phyloP scores from a whole-genome alignment of 2,113 vertebrate species.

The Eurypyga helias region DNA sequence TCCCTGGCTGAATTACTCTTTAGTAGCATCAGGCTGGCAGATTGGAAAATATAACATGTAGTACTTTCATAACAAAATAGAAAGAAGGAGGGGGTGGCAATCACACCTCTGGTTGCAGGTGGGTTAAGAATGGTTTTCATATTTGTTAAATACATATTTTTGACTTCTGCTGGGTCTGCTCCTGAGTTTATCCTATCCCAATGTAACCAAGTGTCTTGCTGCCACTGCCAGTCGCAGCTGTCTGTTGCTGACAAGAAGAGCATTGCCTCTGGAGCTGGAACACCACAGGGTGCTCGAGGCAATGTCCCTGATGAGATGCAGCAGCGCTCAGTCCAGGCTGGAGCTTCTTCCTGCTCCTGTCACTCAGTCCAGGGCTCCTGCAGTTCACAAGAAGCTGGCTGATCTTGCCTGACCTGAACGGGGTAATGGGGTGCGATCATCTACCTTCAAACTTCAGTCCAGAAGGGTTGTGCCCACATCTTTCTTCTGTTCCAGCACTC shows the following conservation, averaged over 20 bases:
- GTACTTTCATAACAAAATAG: neutral
- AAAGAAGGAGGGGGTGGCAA: neutral
- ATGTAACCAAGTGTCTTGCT: neutral
- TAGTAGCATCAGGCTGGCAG: neutral
- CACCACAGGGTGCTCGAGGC: conserved; percentile 44
- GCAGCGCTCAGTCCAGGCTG: neutral
- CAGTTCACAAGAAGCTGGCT: neutral
- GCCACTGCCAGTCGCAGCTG: conserved; percentile 31
- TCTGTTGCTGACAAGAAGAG: conserved; percentile 39
- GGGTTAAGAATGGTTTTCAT: neutral
- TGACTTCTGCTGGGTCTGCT: neutral
- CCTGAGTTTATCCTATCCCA: neutral
- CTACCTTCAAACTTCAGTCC: neutral
- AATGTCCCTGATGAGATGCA: conserved; percentile 1
- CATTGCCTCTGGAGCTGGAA: neutral
- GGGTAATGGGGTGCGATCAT: neutral
- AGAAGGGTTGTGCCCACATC: neutral
- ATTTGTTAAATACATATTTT: neutral
- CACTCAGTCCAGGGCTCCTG: neutral
- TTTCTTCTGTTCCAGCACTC: neutral
- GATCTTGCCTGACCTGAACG: neutral
- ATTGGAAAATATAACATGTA: neutral
- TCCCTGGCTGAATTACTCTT: neutral
- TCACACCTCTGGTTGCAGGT: neutral
- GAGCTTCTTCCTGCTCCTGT: neutral